Conservation (phyloP, 2,113 vertebrate species). For the Cyprinodon brontotheroides region DNA sequence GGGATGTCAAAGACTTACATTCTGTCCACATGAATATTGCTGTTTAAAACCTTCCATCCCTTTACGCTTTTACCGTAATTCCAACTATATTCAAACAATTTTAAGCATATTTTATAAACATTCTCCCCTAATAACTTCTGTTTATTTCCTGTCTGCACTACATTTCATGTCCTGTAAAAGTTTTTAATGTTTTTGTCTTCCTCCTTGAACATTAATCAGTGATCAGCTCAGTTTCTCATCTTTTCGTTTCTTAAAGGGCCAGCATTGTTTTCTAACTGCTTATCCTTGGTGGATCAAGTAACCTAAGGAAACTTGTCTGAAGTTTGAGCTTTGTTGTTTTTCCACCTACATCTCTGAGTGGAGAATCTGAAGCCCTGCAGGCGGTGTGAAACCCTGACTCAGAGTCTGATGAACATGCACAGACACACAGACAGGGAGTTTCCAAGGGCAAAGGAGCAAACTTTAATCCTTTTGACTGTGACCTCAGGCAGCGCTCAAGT, state of each 20-base stretch:
- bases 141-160: conserved; percentile 7
- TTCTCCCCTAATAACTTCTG: background rate
- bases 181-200: background rate
- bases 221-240: background rate
- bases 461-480: conserved; percentile 25
- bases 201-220: background rate
- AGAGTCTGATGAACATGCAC: conserved; percentile 20
- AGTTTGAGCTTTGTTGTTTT: background rate
- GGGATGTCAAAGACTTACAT: no score
- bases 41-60: background rate
- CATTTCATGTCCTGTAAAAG: background rate
- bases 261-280: background rate
- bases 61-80: conserved; percentile 11
- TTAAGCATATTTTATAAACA: conserved; percentile 2
- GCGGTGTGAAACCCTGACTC: conserved; percentile 1
- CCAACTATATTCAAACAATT: background rate
- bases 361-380: conserved; percentile 18
- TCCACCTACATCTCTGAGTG: background rate
- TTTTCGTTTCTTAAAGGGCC: background rate
- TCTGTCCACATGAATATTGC: no score
- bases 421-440: conserved; percentile 14
- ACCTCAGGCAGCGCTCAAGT: background rate
- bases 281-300: background rate
- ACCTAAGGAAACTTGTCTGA: background rate
- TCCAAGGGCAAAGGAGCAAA: conserved; percentile 5